Base-by-base conservation (phyloP, 2,888 invertebrate species). In the Patella depressa region DNA sequence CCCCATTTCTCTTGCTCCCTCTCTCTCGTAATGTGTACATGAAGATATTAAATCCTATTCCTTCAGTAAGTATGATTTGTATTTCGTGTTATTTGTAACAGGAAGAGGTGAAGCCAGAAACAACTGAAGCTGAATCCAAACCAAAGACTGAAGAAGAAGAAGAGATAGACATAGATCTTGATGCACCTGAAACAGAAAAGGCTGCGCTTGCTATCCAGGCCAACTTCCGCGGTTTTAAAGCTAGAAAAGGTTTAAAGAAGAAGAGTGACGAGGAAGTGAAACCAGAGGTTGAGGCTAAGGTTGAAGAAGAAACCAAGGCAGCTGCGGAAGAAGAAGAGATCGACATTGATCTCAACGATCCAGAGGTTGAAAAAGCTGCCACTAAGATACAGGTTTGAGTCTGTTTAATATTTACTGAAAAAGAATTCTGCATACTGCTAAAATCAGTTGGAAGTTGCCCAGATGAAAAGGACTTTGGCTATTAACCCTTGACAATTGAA, bases 131-230 rank as follows among this genome's bases (percentile, higher is more conserved):
- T 19, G n/a, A 24, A 59, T 17, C 34, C 7, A 24, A 72, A 19
- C n/a, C 59, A 72, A 71, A 70, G 55, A 19, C 17, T 71, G 71
- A 53, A 55, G 53, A 71, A 24, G 11, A 53, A 45, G 75, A 75
- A 34, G 75, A 76, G 45, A 69, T 76, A 14, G 86, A 86, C 69
- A 86, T 88, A 78, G 87, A 88, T 75, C 81, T 88, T 1, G 80
- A 82, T 75, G 88, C 88, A 73, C 85, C 88, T 3, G 86, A 88
- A 53, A 86, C 86, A 9, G 87, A 86, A 72, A 82, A 82, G 55
- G 88, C 88, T 12, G 87, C 89, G 7, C 76, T 83, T n/a, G 87
- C 88, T 80, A 90, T 89, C 65, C 89, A 90, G 78, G 88, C 89
- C 65, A 84, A 84, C 12, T 88, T 88, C 78, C 86, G 86, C 78